Conservation (phyloP, 2,888 invertebrate genomes). For the Tinea trinotella region DNA sequence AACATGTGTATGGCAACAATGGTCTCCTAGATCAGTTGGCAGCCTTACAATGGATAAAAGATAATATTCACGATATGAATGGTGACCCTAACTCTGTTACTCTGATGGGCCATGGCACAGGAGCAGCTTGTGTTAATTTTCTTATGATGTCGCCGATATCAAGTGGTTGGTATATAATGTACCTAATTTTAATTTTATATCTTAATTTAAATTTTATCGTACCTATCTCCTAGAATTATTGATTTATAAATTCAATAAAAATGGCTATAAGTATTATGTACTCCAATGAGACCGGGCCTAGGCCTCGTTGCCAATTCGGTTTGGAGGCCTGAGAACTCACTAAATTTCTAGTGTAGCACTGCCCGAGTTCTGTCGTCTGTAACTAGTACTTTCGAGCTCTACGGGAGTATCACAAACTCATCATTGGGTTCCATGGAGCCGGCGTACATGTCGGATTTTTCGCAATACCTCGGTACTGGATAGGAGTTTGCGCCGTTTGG, state of each 20-base stretch:
- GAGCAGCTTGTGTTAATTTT: conserved; percentile 94
- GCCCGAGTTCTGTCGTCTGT: too few species aligned
- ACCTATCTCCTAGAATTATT: not conserved
- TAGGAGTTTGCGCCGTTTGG: too few species aligned
- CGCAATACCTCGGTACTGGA: too few species aligned
- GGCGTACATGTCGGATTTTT: too few species aligned
- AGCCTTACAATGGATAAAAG: conserved; percentile 94
- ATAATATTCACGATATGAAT: conserved; percentile 92
- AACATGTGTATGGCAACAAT: conserved; percentile 87
- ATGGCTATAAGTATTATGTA: not conserved
- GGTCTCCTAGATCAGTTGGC: conserved; percentile 95
- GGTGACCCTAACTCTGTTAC: conserved; percentile 92
- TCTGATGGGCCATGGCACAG: conserved; percentile 94
- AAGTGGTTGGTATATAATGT: conserved; percentile 52
- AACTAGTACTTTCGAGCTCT: too few species aligned
- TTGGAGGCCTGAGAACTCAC: too few species aligned
- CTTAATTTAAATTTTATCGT: not conserved
- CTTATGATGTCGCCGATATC: conserved; percentile 93
- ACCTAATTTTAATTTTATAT: not conserved
- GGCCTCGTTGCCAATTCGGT: too few species aligned
- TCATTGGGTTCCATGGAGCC: too few species aligned
- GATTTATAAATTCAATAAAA: not conserved
- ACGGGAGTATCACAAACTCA: too few species aligned
- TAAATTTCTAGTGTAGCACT: too few species aligned
- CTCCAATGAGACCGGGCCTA: too few species aligned